Evolutionary conservation across 2,797 vertebrate genomes (phyloP).

Genomic region (Alcedo quadribrachys): DNA sequence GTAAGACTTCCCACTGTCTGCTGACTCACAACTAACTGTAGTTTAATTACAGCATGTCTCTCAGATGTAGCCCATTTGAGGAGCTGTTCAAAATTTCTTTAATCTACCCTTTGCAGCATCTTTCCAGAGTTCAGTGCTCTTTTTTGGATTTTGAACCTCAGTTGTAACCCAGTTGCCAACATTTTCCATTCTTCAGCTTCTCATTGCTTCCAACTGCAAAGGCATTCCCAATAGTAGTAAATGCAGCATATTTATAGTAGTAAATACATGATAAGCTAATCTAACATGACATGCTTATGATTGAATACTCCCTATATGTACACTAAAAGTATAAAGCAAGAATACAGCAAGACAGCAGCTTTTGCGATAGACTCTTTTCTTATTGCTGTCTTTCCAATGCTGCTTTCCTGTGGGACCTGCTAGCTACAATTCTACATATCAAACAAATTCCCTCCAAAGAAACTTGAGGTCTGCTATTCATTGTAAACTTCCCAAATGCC

Average conservation of each 20-base stretch:
- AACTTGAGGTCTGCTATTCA: not conserved
- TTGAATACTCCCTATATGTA: not conserved
- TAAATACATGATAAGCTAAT: not conserved
- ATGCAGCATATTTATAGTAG: not conserved
- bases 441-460: not conserved
- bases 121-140: not conserved
- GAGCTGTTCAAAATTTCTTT: not conserved
- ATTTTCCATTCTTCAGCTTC: not conserved
- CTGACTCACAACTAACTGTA: not conserved
- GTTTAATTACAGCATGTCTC: not conserved
- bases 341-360: not conserved
- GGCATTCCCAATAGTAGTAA: not conserved
- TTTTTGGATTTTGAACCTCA: not conserved
- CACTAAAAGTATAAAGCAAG: not conserved
- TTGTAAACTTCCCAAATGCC: not conserved
- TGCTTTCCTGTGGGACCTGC: not conserved
- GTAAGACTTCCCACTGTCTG: not conserved
- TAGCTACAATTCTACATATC: not conserved
- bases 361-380: not conserved
- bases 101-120: not conserved
- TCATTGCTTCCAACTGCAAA: not conserved
- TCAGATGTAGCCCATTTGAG: not conserved
- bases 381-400: fast-evolving
- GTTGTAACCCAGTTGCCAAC: not conserved
- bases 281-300: not conserved